A percentile compares a stretch with the other conserved stretches of the same genome.
These are phyloP conservation scores for Drosophila infuscata DNA, from an alignment of 2,888 invertebrate genomes.

Conservation along the genomic window DNA sequence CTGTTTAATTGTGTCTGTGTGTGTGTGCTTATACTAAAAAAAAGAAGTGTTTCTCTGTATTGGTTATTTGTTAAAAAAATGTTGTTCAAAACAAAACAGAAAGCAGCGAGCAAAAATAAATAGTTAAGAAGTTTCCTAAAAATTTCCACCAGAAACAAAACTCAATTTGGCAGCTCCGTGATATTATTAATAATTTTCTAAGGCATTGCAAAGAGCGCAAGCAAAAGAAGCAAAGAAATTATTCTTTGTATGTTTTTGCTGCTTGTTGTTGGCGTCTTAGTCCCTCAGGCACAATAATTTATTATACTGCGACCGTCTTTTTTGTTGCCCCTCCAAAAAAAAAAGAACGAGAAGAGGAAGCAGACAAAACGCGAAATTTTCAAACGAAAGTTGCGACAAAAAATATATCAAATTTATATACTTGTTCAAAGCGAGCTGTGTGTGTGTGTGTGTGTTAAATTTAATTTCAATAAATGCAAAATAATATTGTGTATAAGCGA, in stretches of 20 bases:
- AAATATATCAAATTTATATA: constrained; percentile 28
- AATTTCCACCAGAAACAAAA: constrained; percentile 37
- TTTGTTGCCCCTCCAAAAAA: constrained; percentile 24
- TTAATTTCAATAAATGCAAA: constrained; percentile 32
- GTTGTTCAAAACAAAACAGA: constrained; percentile 44
- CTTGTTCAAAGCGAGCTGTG: constrained; percentile 16
- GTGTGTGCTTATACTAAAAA: constrained; percentile 36
- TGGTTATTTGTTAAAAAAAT: constrained; percentile 33
- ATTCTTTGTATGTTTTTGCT: constrained; percentile 4
- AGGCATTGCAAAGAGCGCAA: constrained; percentile 39
- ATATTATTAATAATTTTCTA: constrained; percentile 59
- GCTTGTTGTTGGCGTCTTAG: constrained; percentile 34
- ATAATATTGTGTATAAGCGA: constrained; percentile 15
- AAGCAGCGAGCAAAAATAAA: constrained; percentile 19
- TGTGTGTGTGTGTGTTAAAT: constrained; percentile 4
- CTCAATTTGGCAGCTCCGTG: constrained; percentile 24
- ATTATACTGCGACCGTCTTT: constrained; percentile 63
- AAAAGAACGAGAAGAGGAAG: constrained; percentile 35
- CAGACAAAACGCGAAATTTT: constrained; percentile 59
- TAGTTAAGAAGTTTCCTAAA: constrained; percentile 24
- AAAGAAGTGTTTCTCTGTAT: constrained; percentile 25
- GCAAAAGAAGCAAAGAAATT: constrained; percentile 38
- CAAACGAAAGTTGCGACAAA: constrained; percentile 60
- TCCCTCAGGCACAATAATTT: constrained; percentile 55
- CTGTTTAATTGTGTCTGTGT: constrained; percentile 17